Evolutionary conservation across 2,888 invertebrate genomes (phyloP), one percentile per base, ranked within the genome.

Genomic region (Pardosa pseudoannulata): DNA sequence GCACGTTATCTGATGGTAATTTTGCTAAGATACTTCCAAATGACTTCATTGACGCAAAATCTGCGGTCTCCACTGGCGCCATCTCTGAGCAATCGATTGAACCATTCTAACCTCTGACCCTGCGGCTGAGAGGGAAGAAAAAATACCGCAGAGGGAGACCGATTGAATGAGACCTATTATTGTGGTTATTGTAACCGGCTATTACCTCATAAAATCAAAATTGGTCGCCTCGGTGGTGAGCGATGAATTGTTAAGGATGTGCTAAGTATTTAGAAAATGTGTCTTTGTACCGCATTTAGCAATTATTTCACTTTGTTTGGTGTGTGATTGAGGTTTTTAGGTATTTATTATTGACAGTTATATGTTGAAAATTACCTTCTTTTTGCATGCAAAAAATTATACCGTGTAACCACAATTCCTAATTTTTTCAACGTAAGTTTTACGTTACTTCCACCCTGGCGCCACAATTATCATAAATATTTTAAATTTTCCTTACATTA

Each of bases 181-280:
- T 56, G 56, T 11, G 56, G 56, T 56, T 56, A 56, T 56, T 56
- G 56, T 23, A 56, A 56, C 19, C 23, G 23, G 19, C 56, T 56
- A 56, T 56, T 56, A 56, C 23, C 56, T 56, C 56, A 56, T 23
- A 16, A 7, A 56, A 3, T 56, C 23, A 5, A 23, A 56, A 56
- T 23, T 56, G 23, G 3, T 5, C 23, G 46, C 23, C 56, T 56
- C 3, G 1, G 56, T 56, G 56, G 56, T 56, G 2, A 3, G 23
- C 5, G 5, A 3, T 23, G 56, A 23, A 16, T 56, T 19, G 3
- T 16, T 2, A 46, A 16, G 46, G 46, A 16, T 16, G 46, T 46
- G 2, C 46, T 11, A 16, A 46, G 16, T 7, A 46, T 46, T 6
- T 7, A 16, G 16, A 46, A 16, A 13, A 46, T 7, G 16, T 46